These are phyloP conservation scores for Palloptera scutellata DNA, from an alignment of 2,888 invertebrate species.

Conservation along the genomic window DNA sequence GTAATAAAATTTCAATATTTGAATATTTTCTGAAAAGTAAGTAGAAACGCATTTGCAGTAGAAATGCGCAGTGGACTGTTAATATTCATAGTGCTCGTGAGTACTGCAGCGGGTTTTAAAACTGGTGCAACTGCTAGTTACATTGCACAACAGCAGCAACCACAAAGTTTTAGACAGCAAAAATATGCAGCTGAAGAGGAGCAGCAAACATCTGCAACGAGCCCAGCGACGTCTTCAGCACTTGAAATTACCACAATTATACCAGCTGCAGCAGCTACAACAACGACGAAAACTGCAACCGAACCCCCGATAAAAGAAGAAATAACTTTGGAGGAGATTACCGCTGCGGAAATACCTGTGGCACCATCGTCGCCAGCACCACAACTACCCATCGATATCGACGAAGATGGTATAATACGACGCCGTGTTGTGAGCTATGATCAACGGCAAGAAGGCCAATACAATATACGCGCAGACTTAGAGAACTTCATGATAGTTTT, in stretches of 20 bases:
- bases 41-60: neutral
- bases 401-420: slow-evolving; percentile 36
- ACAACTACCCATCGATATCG: slow-evolving; percentile 8
- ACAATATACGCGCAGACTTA: slow-evolving; percentile 77
- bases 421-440: slow-evolving; percentile 63
- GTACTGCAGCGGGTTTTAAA: slow-evolving; percentile 15
- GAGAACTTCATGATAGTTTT: slow-evolving; percentile 77
- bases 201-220: neutral
- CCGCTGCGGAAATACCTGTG: neutral
- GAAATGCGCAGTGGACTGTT: slow-evolving; percentile 21
- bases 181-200: neutral
- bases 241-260: slow-evolving; percentile 34
- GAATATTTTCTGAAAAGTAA: neutral
- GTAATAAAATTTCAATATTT: neutral
- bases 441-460: slow-evolving; percentile 80
- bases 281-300: neutral
- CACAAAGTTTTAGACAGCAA: too few species aligned
- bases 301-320: slow-evolving; percentile 5
- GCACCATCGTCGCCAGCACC: slow-evolving; percentile 20
- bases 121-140: neutral
- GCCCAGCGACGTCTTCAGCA: slow-evolving; percentile 19
- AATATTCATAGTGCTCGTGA: slow-evolving; percentile 13
- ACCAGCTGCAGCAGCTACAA: slow-evolving; percentile 26
- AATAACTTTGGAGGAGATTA: neutral
- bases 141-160: too few species aligned